Evolutionary conservation across 1,140 invertebrate genomes (phyloP), one percentile per base, ranked within the genome.

Genomic region (Neodiprion virginianus): DNA sequence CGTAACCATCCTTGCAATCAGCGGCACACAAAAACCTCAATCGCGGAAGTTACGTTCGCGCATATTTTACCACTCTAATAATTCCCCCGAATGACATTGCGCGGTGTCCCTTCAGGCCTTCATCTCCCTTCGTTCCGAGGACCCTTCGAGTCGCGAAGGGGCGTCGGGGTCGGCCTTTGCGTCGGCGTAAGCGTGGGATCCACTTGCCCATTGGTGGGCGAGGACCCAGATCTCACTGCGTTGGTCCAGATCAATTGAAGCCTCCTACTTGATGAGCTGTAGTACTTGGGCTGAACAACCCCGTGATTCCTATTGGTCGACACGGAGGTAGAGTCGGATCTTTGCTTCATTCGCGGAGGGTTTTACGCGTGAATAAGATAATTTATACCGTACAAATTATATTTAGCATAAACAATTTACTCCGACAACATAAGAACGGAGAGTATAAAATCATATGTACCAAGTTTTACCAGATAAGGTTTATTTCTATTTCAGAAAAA

Each of bases 191-290:
- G 53, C 53, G 53, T 17, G n/a, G 11, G 53, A 61, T 61, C 53
- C 53, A 61, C 53, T 12, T 8, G 11, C 11, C 53, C 4, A 61
- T 61, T 61, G 53, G 53, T 61, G 5, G n/a, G 8, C 53, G 53
- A 61, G 53, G 11, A 61, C 53, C 53, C 8, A 17, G 53, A 61
- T 61, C 53, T 61, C 53, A 12, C n/a, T 17, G 53, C 53, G 53
- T 12, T 61, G 53, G 53, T 61, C 53, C 53, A 61, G 53, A 61
- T 61, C 53, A 61, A 61, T 61, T 61, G 53, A 61, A 61, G 53
- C 53, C n/a, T 8, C 53, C 53, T 61, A 5, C 53, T 61, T 61
- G 11, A 61, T 61, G 53, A 8, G 53, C 53, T 61, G 53, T 17
- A 17, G 53, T 61, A 17, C 53, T 61, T 61, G 28, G 28, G 28